phyloP scores from a whole-genome alignment of 92 coral and sea anemone species.

The Paramuricea clavata region DNA sequence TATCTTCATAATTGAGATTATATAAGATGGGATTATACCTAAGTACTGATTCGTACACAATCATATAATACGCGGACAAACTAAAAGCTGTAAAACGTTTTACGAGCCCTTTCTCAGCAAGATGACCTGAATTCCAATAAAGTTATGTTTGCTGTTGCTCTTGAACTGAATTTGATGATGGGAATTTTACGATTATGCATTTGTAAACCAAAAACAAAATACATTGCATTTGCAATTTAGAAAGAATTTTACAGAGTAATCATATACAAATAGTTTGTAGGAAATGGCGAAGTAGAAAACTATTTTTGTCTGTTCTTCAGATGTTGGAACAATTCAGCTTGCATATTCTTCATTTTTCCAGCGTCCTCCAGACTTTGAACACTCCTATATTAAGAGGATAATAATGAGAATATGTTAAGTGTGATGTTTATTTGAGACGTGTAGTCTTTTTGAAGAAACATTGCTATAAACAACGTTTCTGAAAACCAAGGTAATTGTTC shows the following conservation, averaged over 20 bases:
- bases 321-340: conserved; percentile 88
- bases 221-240: background rate
- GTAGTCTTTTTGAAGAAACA: too few species aligned
- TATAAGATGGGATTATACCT: too few species aligned
- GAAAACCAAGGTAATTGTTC: too few species aligned
- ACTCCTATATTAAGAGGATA: conserved; percentile 72
- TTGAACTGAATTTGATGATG: background rate
- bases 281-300: background rate
- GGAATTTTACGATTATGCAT: background rate
- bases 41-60: too few species aligned
- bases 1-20: too few species aligned
- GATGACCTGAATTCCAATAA: background rate
- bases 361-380: conserved; percentile 82
- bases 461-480: too few species aligned
- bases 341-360: conserved; percentile 84
- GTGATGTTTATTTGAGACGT: background rate
- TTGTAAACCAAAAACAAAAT: background rate
- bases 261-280: conserved; percentile 16
- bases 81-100: too few species aligned
- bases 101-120: background rate
- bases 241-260: background rate
- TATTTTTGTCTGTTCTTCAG: conserved; percentile 79
- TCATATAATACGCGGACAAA: too few species aligned
- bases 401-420: background rate
- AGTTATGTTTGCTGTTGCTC: background rate